Evolutionary conservation across 1,140 invertebrate species (phyloP).

Genomic region (Sycobia sp.): DNA sequence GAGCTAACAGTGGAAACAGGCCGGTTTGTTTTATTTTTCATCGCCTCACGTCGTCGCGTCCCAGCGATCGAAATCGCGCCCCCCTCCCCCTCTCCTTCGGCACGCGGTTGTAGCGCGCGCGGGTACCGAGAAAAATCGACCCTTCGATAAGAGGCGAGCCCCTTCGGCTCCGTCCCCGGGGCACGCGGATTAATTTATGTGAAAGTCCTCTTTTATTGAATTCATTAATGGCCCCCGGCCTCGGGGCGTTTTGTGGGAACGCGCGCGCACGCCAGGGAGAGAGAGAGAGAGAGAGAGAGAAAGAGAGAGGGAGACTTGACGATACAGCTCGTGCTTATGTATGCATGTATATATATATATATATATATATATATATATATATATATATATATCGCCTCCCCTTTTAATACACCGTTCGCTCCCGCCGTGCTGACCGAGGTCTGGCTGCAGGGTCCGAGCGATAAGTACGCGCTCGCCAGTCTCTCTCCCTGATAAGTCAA

Average conservation of each 20-base stretch:
- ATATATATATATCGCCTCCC: too few species aligned
- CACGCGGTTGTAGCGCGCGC: background rate
- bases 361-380: too few species aligned
- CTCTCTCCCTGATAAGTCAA: slow-evolving; percentile 29
- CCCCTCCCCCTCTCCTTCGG: too few species aligned
- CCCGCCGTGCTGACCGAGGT: slow-evolving; percentile 14
- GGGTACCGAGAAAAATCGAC: slow-evolving; percentile 9
- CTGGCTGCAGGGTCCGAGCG: background rate
- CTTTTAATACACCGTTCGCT: slow-evolving; percentile 7
- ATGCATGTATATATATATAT: too few species aligned
- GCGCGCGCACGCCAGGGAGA: too few species aligned
- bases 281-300: too few species aligned
- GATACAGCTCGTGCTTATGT: too few species aligned
- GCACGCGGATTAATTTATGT: slow-evolving; percentile 28
- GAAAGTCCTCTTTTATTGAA: slow-evolving; percentile 28
- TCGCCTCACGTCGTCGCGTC: too few species aligned
- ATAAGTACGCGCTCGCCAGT: background rate
- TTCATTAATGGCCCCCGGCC: slow-evolving; percentile 34
- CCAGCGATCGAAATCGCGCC: too few species aligned
- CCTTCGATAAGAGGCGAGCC: background rate
- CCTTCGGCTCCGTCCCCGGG: background rate
- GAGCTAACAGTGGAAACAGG: too few species aligned
- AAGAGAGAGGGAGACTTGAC: too few species aligned
- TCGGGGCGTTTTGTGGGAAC: slow-evolving; percentile 23
- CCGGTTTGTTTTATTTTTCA: too few species aligned